These are phyloP conservation scores for Keiferia lycopersicella DNA, from an alignment of 2,888 invertebrate genomes.

Conservation along the genomic window DNA sequence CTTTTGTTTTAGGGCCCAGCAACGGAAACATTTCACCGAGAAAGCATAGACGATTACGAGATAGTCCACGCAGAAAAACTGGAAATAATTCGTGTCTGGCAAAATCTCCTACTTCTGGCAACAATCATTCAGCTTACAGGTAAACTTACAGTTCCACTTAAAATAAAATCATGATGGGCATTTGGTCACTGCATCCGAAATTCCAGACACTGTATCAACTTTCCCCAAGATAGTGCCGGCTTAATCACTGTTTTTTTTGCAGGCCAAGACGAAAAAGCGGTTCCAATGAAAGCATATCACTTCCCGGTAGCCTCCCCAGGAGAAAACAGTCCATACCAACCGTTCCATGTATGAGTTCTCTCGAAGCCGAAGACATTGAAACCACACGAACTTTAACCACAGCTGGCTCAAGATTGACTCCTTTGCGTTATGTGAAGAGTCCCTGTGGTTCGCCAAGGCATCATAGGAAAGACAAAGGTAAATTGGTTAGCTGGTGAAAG, in stretches of 20 bases:
- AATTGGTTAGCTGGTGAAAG: not conserved
- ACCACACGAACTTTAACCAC: constrained; percentile 73
- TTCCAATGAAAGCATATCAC: constrained; percentile 83
- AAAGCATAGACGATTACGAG: constrained; percentile 83
- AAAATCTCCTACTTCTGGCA: constrained; percentile 76
- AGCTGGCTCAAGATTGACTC: constrained; percentile 73
- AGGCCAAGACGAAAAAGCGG: constrained; percentile 76
- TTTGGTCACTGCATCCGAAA: not conserved
- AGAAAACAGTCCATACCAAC: constrained; percentile 81
- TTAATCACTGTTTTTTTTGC: not conserved
- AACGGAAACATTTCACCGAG: constrained; percentile 80
- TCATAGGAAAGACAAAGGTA: constrained; percentile 70
- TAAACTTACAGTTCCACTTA: too few species aligned
- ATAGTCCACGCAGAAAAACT: constrained; percentile 85
- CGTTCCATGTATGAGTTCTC: constrained; percentile 70
- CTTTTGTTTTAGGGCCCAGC: constrained; percentile 50
- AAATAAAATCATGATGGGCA: too few species aligned
- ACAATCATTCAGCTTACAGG: constrained; percentile 72
- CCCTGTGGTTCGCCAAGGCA: constrained; percentile 79
- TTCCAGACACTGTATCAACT: not conserved
- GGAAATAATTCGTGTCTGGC: constrained; percentile 74
- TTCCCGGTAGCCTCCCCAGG: constrained; percentile 83
- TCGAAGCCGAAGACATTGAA: constrained; percentile 77
- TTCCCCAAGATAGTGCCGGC: too few species aligned
- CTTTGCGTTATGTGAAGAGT: constrained; percentile 70